phyloP scores from a whole-genome alignment of 1,140 invertebrate genomes.

The Pemphigus obesinymphae region DNA sequence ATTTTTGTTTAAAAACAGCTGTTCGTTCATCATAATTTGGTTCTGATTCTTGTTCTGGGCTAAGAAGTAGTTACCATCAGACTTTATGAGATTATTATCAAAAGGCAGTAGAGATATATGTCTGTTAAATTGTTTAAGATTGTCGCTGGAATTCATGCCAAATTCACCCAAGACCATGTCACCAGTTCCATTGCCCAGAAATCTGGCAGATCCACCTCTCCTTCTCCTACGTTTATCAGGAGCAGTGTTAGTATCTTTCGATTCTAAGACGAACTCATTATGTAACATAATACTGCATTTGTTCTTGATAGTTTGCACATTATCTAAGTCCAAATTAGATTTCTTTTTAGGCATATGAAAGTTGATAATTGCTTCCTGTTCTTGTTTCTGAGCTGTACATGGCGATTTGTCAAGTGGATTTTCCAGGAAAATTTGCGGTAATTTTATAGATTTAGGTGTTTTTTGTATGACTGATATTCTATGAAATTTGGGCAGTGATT shows the following conservation, averaged over 20 bases:
- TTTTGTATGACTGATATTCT: slow-evolving; percentile 65
- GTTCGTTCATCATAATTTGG: slow-evolving; percentile 56
- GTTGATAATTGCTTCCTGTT: slow-evolving; percentile 78
- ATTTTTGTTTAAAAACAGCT: slow-evolving; percentile 68
- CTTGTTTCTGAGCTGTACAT: slow-evolving; percentile 53
- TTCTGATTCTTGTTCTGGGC: slow-evolving; percentile 47
- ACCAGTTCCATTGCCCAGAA: slow-evolving; percentile 51
- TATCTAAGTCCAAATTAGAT: slow-evolving; percentile 54
- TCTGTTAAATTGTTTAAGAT: slow-evolving; percentile 68
- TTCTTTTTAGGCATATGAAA: slow-evolving; percentile 78
- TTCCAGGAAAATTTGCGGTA: slow-evolving; percentile 50
- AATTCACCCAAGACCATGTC: slow-evolving; percentile 55
- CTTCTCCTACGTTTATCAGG: slow-evolving; percentile 71
- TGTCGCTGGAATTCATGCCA: slow-evolving; percentile 61
- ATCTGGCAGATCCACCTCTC: slow-evolving; percentile 52
- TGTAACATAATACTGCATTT: slow-evolving; percentile 48
- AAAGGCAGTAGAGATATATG: slow-evolving; percentile 77
- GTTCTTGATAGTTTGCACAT: slow-evolving; percentile 50
- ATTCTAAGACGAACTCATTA: slow-evolving; percentile 69
- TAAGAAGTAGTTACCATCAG: slow-evolving; percentile 50
- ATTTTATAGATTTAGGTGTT: slow-evolving; percentile 60
- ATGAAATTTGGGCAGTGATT: slow-evolving; percentile 17
- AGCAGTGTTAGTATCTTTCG: slow-evolving; percentile 52
- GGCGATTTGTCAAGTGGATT: slow-evolving; percentile 46
- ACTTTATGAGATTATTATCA: slow-evolving; percentile 75